Evolutionary conservation across 2,113 vertebrate species (phyloP), one percentile per base, ranked within the genome.

Genomic region (Bothrops jararaca): DNA sequence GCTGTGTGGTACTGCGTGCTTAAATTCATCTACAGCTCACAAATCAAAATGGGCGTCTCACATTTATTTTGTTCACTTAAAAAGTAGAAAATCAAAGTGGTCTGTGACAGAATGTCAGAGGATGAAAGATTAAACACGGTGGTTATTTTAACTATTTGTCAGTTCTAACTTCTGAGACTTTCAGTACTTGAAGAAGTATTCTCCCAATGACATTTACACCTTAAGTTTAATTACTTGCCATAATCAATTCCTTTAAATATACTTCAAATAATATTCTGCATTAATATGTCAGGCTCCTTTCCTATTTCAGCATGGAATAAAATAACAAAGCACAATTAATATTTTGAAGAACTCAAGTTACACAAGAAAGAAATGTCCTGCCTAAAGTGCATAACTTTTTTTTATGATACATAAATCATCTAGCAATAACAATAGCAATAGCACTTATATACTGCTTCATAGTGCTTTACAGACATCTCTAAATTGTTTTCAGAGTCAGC

Each of bases 41-140:
- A 54, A 95, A 94, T 48, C 58, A 39, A 50, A 92, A 95, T 85
- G 0, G 85, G 50, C 15, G 11, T 24, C 58, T 12, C 2, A 85
- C 89, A 92, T 96, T 92, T 93, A 3, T 29, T 93, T 92, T 92
- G 56, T 34, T 2, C 92, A 89, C 91, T 93, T 93, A 64, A 93
- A 92, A 92, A 94, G 91, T 69, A 91, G 93, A 39, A 89, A 57
- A 20, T n/a, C 58, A 94, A 34, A n/a, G 89, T 58, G 92, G 91
- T 89, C n/a, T 94, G 1, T 80, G 42, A 18, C 34, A 95, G 42
- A 80, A 60, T 87, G 92, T 94, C 93, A 54, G 89, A 94, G 7
- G 20, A 24, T 92, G 90, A 89, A 93, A 91, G 18, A 90, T 93
- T 53, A 95, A 89, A 56, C 1, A 8, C 57, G 23, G 74, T 86